Evolutionary conservation across 2,888 invertebrate genomes (phyloP).

Genomic region (Drosophila glabriapex): DNA sequence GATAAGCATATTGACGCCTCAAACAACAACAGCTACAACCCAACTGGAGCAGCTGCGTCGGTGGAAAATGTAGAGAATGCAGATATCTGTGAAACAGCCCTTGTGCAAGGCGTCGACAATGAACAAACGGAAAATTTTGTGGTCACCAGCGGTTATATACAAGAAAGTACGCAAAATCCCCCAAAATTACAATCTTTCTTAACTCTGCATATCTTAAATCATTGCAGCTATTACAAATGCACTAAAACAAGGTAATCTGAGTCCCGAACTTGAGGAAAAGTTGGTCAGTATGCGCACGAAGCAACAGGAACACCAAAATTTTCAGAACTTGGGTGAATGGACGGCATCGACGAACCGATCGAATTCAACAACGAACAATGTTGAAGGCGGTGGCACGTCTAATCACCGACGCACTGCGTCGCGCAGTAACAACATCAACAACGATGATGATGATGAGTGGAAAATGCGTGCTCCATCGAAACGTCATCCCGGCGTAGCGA

Average conservation of each 20-base stretch:
- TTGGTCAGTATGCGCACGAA: constrained; percentile 94
- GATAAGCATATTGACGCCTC: constrained; percentile 57
- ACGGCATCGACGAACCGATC: constrained; percentile 26
- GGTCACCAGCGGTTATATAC: constrained; percentile 96
- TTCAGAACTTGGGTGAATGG: constrained; percentile 54
- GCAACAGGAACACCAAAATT: constrained; percentile 91
- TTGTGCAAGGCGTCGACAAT: constrained; percentile 34
- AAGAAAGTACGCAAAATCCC: constrained; percentile 91
- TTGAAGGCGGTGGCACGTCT: constrained; percentile 39
- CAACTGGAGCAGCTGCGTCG: constrained; percentile 23
- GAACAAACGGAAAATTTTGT: constrained; percentile 88
- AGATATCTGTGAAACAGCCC: constrained; percentile 16
- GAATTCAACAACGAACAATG: constrained; percentile 20
- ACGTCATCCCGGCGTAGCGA: constrained; percentile 36
- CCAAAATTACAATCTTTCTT: background rate
- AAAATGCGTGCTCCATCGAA: constrained; percentile 53
- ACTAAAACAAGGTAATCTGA: constrained; percentile 95
- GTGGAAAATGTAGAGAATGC: constrained; percentile 54
- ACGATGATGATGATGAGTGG: constrained; percentile 73
- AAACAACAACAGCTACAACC: constrained; percentile 34
- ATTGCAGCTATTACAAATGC: constrained; percentile 93
- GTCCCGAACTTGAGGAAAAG: constrained; percentile 97
- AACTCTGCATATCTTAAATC: background rate
- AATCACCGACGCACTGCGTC: constrained; percentile 45
- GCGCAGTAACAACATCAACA: constrained; percentile 33